Evolutionary conservation across 2,113 vertebrate genomes (phyloP).

Genomic region (Orcinus orca): DNA sequence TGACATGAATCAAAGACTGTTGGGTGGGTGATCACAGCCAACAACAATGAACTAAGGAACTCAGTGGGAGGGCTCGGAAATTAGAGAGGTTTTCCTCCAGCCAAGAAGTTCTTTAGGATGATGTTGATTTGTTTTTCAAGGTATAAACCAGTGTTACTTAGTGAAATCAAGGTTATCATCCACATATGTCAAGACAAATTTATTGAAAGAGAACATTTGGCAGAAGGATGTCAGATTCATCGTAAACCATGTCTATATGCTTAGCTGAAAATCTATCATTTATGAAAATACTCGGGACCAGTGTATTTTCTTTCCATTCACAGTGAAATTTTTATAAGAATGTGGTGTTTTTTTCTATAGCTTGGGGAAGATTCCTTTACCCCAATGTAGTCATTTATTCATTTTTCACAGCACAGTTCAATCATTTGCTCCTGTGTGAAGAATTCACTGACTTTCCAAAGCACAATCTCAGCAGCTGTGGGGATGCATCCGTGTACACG

Average conservation of each 20-base stretch:
- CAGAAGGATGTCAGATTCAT: not conserved
- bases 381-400: not conserved
- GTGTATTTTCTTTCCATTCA: not conserved
- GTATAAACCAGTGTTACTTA: not conserved
- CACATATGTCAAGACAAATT: not conserved
- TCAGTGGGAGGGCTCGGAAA: conserved; percentile 13
- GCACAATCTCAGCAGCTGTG: not conserved
- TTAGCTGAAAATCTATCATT: not conserved
- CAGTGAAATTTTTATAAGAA: not conserved
- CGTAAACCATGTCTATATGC: not conserved
- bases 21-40: not conserved
- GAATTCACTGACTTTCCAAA: not conserved
- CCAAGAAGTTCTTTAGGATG: not conserved
- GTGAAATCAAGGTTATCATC: conserved; percentile 49
- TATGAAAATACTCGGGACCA: not conserved
- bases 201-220: not conserved
- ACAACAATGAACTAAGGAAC: not conserved
- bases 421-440: not conserved
- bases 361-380: not conserved
- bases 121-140: conserved; percentile 53
- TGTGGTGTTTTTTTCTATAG: not conserved
- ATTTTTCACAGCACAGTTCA: not conserved
- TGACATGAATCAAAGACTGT: not conserved
- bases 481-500: not conserved
- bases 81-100: conserved; percentile 45